Evolutionary conservation across 2,113 vertebrate species (phyloP), one percentile per base, ranked within the genome.

Genomic region (Abramis brama): DNA sequence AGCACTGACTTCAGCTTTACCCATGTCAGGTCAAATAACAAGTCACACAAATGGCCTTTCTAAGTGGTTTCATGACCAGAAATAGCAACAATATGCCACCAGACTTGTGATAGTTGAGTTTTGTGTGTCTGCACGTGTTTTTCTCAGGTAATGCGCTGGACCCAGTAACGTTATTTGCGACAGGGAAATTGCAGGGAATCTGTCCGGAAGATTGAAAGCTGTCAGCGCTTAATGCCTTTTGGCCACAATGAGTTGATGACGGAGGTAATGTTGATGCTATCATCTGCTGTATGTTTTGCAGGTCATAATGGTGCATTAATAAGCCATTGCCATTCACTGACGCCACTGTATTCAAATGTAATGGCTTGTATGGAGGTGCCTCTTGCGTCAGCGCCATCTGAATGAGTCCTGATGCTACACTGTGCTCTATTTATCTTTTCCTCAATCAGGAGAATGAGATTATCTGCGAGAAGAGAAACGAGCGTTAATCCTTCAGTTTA

Each of bases 401-500:
- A 80, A 47, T 21, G 64, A 55, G 27, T 13, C 27, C 62, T 55
- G 80, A 70, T 70, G 45, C 59, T 17, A 21, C 57, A 13, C 33
- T 21, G 27, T 30, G 36, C 15, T 85, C 59, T 39, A 82, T 88
- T 83, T 83, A 76, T 87, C 84, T 88, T 39, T 36, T 88, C 84
- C 80, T 79, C 85, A 79, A 84, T 86, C 66, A 82, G 79, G 83
- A 89, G 83, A 84, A 82, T 47, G 33, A 21, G 86, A 86, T 19
- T 88, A 87, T 91, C 88, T 80, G 13, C n/a, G 47, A 59, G 39
- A 27, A 50, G 68, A 81, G 78, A 77, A 87, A 79, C 77, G 55
- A 27, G 21, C 50, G 10, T 82, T 75, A 66, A 89, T 88, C 87
- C 77, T 52, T 1, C 23, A 27, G 82, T 87, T 91, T 90, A 86